Conservation (phyloP, 2,797 vertebrate genomes). For the Picus viridis region DNA sequence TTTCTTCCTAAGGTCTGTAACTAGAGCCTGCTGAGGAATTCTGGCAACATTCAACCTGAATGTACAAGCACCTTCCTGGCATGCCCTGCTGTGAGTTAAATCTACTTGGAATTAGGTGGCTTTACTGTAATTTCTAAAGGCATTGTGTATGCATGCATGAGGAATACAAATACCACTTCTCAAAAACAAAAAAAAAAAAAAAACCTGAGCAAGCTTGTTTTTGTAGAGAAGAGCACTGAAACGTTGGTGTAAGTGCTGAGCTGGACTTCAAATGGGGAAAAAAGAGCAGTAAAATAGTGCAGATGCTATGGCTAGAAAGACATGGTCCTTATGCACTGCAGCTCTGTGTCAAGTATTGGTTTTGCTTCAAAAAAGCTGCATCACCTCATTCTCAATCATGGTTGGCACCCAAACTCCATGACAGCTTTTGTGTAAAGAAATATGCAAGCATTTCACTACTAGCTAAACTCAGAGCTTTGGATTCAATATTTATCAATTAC, state of each 20-base stretch:
- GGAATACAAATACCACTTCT: background rate
- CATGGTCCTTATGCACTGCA: background rate
- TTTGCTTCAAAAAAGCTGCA: background rate
- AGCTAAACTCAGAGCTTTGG: background rate
- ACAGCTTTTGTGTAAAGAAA: background rate
- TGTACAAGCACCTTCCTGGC: background rate
- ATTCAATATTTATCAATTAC: background rate
- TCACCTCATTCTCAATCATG: background rate
- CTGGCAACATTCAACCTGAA: background rate
- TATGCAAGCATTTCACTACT: background rate
- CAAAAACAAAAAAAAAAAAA: background rate
- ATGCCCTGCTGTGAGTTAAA: background rate
- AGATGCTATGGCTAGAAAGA: background rate
- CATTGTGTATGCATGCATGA: background rate
- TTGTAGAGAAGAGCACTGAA: background rate
- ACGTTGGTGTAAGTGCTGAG: background rate
- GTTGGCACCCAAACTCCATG: background rate
- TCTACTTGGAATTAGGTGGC: background rate
- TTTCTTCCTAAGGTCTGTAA: background rate
- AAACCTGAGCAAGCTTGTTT: background rate
- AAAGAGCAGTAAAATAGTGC: background rate
- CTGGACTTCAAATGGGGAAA: background rate
- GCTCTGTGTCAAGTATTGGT: background rate
- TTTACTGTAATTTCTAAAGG: slow-evolving; percentile 28
- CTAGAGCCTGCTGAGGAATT: background rate